These are phyloP conservation scores for Istiophorus platypterus DNA, from an alignment of 2,113 vertebrate genomes.

Conservation along the genomic window DNA sequence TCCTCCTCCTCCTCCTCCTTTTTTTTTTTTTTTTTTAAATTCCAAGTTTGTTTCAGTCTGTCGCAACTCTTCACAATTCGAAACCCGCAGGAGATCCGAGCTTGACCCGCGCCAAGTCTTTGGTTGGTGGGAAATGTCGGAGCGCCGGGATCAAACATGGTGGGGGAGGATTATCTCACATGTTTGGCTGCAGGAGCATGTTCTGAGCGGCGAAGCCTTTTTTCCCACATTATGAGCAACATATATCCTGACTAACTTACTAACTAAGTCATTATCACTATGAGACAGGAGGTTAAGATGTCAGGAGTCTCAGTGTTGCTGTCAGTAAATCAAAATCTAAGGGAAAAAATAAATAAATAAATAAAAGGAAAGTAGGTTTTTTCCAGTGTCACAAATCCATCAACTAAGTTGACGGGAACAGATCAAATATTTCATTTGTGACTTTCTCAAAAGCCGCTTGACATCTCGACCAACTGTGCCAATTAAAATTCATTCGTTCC, in stretches of 20 bases:
- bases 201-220: not conserved
- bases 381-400: not conserved
- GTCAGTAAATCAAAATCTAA: not conserved
- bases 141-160: not conserved
- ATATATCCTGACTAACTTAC: no score
- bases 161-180: not conserved
- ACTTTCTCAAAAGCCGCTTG: not conserved
- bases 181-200: not conserved
- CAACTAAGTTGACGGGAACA: not conserved
- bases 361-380: not conserved
- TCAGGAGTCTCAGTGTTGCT: not conserved
- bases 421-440: constrained; percentile 3
- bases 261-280: not conserved
- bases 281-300: no score
- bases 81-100: not conserved
- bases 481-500: no score
- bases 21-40: no score
- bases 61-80: not conserved
- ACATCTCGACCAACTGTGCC: constrained; percentile 5
- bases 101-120: not conserved
- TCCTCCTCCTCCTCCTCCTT: no score
- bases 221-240: not conserved
- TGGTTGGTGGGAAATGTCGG: not conserved
- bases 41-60: not conserved
- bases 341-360: no score